Conservation (phyloP, 2,888 invertebrate genomes). For the Melipona beecheii region DNA sequence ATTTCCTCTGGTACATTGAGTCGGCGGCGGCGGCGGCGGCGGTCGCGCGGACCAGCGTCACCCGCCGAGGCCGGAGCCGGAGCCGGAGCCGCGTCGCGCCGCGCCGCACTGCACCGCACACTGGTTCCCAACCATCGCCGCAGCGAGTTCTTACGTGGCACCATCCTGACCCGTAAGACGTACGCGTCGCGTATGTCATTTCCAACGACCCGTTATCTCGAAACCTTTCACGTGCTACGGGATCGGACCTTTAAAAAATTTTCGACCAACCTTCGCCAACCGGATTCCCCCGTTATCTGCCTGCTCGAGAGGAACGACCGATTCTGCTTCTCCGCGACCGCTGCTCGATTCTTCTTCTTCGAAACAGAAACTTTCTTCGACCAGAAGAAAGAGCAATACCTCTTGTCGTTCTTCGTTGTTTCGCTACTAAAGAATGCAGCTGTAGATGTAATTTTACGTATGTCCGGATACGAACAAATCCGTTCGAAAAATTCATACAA, state of each 20-base stretch:
- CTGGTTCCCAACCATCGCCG: slow-evolving; percentile 53
- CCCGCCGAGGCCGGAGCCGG: slow-evolving; percentile 24
- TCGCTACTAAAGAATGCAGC: not conserved
- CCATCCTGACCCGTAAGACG: slow-evolving; percentile 66
- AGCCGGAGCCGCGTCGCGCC: no score
- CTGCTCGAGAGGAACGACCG: slow-evolving; percentile 66
- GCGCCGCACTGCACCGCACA: no score
- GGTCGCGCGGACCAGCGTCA: slow-evolving; percentile 63
- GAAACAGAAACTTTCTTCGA: slow-evolving; percentile 7
- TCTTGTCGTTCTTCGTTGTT: no score
- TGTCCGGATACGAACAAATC: no score
- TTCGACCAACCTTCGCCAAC: slow-evolving; percentile 75
- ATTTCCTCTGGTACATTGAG: slow-evolving; percentile 84
- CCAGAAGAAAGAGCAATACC: not conserved
- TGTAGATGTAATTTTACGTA: not conserved
- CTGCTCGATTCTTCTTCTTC: slow-evolving; percentile 2
- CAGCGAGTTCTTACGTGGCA: slow-evolving; percentile 64
- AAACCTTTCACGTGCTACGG: slow-evolving; percentile 70
- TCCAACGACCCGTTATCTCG: slow-evolving; percentile 77
- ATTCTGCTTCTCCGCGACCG: slow-evolving; percentile 32
- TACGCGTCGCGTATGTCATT: slow-evolving; percentile 80
- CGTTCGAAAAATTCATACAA: not conserved
- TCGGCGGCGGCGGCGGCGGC: slow-evolving; percentile 77
- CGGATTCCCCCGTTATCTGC: slow-evolving; percentile 70
- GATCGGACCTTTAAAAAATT: slow-evolving; percentile 74